phyloP scores from a whole-genome alignment of 2,888 invertebrate species.

The Unio delphinus region DNA sequence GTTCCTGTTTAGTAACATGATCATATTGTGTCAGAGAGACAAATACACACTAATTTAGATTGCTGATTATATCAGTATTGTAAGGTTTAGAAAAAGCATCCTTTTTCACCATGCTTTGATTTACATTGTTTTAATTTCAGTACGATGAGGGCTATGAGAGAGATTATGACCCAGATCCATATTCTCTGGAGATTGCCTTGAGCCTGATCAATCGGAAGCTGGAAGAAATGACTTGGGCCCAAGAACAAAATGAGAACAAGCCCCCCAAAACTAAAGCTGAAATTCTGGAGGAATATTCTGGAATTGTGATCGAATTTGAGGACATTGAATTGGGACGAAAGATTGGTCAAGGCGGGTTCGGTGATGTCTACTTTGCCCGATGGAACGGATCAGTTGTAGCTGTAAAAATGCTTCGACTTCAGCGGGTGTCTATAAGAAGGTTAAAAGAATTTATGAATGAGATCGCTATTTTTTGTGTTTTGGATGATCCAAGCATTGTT shows the following conservation, averaged over 20 bases:
- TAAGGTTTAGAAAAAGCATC: too few relatives aligned
- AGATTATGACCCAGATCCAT: too few relatives aligned
- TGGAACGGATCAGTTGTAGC: conserved; percentile 33
- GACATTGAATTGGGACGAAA: conserved; percentile 16
- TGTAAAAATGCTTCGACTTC: conserved; percentile 27
- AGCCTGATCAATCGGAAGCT: conserved; percentile 7
- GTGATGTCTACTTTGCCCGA: conserved; percentile 25
- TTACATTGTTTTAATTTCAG: too few relatives aligned
- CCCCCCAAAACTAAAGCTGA: conserved; percentile 10
- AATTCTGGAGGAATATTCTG: conserved; percentile 10
- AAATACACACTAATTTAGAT: too few relatives aligned
- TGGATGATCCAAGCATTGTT: conserved; percentile 33
- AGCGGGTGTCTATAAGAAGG: conserved; percentile 15
- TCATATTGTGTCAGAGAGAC: too few relatives aligned
- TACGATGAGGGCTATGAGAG: too few relatives aligned
- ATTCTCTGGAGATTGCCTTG: conserved; percentile 1
- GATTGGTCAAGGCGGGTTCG: conserved; percentile 34
- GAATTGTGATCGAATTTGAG: conserved; percentile 10
- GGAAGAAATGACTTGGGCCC: conserved; percentile 4
- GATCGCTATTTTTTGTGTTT: conserved; percentile 16
- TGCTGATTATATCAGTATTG: too few relatives aligned
- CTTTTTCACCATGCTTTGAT: too few relatives aligned
- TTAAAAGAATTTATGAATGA: conserved; percentile 21
- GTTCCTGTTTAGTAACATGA: too few relatives aligned
- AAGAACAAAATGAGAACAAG: conserved; percentile 2